A percentile compares a stretch with the other conserved stretches of the same genome.
Conservation (phyloP, 2,888 invertebrate species). For the Callinectes sapidus region DNA sequence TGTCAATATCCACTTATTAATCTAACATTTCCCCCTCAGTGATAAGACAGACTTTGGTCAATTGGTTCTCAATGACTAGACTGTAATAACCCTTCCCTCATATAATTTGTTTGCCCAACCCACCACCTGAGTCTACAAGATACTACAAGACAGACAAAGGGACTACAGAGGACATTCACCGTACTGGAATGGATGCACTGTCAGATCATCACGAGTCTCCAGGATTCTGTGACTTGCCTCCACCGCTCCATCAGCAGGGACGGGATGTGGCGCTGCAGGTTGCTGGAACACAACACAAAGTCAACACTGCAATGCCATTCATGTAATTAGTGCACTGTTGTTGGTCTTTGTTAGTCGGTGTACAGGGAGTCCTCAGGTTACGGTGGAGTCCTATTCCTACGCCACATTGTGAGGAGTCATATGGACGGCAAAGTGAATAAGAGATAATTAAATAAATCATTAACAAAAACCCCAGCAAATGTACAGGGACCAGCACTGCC, state of each 20-base stretch:
- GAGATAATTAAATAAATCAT: too few relatives aligned
- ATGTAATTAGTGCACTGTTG: not conserved
- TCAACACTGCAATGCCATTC: not conserved
- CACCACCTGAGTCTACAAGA: not conserved
- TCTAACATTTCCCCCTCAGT: not conserved
- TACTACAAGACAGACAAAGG: conserved; percentile 9
- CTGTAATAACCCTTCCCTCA: not conserved
- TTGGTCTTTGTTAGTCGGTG: not conserved
- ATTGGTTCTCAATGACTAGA: not conserved
- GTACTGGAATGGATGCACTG: conserved; percentile 3
- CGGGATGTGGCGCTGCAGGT: not conserved
- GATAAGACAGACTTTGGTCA: not conserved
- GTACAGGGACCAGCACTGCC: too few relatives aligned
- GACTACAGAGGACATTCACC: conserved; percentile 22
- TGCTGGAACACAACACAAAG: not conserved
- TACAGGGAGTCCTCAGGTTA: too few relatives aligned
- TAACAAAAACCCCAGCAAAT: too few relatives aligned
- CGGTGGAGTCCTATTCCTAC: too few relatives aligned
- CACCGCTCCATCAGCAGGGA: not conserved
- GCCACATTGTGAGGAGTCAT: too few relatives aligned
- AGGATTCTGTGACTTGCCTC: not conserved
- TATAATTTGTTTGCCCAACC: conserved; percentile 20
- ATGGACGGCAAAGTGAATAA: too few relatives aligned
- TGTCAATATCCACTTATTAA: not conserved
- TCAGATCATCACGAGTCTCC: not conserved